phyloP scores from a whole-genome alignment of 2,888 invertebrate genomes.

The Drosophila koepferae region DNA sequence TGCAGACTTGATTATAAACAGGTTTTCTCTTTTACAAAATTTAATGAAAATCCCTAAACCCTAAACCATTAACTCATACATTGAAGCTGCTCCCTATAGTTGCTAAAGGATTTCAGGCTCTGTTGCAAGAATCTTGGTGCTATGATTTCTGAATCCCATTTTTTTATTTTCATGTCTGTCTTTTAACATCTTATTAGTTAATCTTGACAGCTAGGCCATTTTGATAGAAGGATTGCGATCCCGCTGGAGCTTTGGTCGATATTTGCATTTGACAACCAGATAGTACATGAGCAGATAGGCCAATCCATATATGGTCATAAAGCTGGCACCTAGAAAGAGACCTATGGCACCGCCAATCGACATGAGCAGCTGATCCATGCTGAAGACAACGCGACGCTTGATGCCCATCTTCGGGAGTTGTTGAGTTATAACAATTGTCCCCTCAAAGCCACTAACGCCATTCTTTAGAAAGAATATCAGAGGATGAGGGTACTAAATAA shows the following conservation, averaged over 20 bases:
- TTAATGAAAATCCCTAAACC: background rate
- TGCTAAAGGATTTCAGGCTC: too few species aligned
- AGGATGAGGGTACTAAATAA: background rate
- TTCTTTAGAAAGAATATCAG: constrained; percentile 46
- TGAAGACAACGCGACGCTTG: constrained; percentile 82
- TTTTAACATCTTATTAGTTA: too few species aligned
- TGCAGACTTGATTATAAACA: background rate
- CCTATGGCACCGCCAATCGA: constrained; percentile 84
- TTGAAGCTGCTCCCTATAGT: too few species aligned
- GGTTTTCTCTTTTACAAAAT: background rate
- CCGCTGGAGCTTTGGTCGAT: background rate
- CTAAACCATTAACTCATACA: background rate
- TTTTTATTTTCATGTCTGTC: too few species aligned
- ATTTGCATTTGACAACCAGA: constrained; percentile 51
- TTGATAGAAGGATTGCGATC: background rate
- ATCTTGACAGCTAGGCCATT: background rate
- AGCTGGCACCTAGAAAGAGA: constrained; percentile 84
- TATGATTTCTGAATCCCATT: too few species aligned
- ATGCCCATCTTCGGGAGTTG: constrained; percentile 78
- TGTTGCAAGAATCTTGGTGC: too few species aligned
- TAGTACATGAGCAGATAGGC: constrained; percentile 57
- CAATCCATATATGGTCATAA: constrained; percentile 79
- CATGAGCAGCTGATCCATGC: constrained; percentile 82
- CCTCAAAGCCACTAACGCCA: constrained; percentile 68
- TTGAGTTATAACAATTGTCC: constrained; percentile 67